Conservation (phyloP, 1,140 invertebrate species). For the Ostrea edulis region DNA sequence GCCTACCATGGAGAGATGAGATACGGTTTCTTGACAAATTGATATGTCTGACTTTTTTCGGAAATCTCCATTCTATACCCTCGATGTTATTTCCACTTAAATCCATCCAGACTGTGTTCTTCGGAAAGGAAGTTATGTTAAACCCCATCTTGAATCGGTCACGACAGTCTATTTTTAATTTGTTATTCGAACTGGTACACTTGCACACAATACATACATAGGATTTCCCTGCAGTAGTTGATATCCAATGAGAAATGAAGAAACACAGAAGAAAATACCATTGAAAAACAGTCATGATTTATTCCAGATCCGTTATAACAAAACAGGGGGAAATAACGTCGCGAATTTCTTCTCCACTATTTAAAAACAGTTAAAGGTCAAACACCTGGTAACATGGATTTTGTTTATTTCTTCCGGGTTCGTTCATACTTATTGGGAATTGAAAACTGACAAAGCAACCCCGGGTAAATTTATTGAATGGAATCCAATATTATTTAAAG, state of each 20-base stretch:
- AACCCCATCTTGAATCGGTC: not conserved
- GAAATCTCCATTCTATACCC: not conserved
- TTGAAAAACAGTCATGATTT: not conserved
- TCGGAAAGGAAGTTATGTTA: not conserved
- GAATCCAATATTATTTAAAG: no score
- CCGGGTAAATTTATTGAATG: no score
- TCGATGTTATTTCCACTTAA: not conserved
- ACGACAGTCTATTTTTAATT: not conserved
- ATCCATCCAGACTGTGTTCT: not conserved
- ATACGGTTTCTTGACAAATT: conserved; percentile 4
- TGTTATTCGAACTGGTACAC: not conserved
- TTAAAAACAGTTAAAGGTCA: no score
- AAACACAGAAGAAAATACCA: not conserved
- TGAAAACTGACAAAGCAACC: no score
- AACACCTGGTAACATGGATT: no score
- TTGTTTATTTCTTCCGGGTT: no score
- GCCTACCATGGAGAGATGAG: not conserved
- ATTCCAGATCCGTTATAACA: not conserved
- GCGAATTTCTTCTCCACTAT: no score
- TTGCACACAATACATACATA: not conserved
- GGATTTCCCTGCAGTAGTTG: not conserved
- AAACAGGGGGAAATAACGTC: no score
- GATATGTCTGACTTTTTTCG: not conserved
- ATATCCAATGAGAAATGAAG: not conserved
- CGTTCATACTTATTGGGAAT: no score